Conservation (phyloP, 2,888 invertebrate species). For the Acanthosepion pharaonis region DNA sequence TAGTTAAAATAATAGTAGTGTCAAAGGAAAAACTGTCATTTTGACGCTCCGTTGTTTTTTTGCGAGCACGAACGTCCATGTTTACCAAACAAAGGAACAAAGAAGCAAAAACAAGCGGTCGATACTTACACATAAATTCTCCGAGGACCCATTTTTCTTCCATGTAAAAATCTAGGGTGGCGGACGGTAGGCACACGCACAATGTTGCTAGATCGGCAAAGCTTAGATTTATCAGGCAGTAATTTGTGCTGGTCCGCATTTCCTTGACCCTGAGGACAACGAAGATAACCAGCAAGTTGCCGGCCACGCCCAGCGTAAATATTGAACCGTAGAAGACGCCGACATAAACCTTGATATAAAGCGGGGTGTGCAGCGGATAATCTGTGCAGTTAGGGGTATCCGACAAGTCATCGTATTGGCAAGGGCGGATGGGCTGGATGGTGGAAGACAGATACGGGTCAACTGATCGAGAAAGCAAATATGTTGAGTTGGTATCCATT, state of each 20-base stretch:
- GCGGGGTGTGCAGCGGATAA: conserved; percentile 49
- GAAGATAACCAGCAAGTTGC: conserved; percentile 93
- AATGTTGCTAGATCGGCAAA: conserved; percentile 93
- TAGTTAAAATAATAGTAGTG: too few relatives aligned
- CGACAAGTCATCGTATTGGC: neutral
- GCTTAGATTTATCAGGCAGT: conserved; percentile 93
- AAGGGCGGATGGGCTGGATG: neutral
- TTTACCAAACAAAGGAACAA: too few relatives aligned
- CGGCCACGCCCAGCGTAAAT: conserved; percentile 91
- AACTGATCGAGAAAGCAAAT: neutral
- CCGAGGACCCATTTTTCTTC: conserved; percentile 94
- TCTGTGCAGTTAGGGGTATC: neutral
- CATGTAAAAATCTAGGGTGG: conserved; percentile 93
- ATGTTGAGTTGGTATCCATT: neutral
- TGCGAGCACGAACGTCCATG: too few relatives aligned
- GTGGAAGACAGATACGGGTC: neutral
- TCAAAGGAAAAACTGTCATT: too few relatives aligned
- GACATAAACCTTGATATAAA: conserved; percentile 89
- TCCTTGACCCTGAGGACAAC: conserved; percentile 93
- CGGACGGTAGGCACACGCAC: conserved; percentile 92
- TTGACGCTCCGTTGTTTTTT: too few relatives aligned
- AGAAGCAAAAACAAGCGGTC: too few relatives aligned
- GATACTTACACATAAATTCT: conserved; percentile 91
- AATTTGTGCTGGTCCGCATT: conserved; percentile 95
- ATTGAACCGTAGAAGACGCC: conserved; percentile 91